Evolutionary conservation across 2,113 vertebrate species (phyloP).

Genomic region (Fregetta grallaria): DNA sequence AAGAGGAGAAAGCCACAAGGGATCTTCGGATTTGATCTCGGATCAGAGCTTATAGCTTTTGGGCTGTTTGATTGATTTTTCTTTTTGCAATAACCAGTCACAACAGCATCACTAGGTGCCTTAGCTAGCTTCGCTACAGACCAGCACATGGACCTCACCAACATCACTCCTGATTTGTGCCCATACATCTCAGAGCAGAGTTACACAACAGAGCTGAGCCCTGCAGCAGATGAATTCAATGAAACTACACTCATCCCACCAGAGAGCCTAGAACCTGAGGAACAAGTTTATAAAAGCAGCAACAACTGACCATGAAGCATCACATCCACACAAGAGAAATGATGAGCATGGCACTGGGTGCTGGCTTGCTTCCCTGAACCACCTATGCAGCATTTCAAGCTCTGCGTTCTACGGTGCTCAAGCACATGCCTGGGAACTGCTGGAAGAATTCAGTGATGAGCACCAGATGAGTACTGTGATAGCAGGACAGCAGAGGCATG

Average conservation of each 20-base stretch:
- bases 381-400: rapidly evolving
- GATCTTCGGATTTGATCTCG: not conserved
- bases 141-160: not conserved
- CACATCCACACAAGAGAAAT: not conserved
- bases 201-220: not conserved
- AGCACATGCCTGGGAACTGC: not conserved
- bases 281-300: no score
- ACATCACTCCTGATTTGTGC: not conserved
- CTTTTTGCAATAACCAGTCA: not conserved
- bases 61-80: not conserved
- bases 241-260: no score
- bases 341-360: rapidly evolving
- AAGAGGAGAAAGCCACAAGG: not conserved
- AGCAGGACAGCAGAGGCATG: not conserved
- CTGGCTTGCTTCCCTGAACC: not conserved
- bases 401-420: rapidly evolving
- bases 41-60: not conserved
- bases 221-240: rapidly evolving
- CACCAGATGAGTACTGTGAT: not conserved
- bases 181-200: not conserved
- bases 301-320: not conserved
- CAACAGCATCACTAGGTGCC: not conserved
- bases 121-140: not conserved
- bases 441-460: rapidly evolving
- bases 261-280: not conserved